These are phyloP conservation scores for Agonopterix arenella DNA, from an alignment of 2,888 invertebrate genomes.

Conservation along the genomic window DNA sequence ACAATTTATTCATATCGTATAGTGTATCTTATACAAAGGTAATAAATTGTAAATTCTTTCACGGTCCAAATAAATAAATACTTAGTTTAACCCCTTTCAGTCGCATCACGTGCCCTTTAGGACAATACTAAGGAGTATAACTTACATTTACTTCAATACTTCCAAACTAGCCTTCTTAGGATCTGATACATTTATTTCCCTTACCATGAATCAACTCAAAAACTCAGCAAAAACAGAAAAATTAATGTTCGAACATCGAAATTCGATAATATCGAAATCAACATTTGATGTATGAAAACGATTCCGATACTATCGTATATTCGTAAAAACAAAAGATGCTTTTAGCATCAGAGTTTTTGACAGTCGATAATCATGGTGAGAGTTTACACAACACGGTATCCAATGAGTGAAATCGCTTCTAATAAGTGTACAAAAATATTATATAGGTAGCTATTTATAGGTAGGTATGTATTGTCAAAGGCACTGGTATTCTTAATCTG, in stretches of 20 bases:
- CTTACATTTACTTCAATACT: conserved; percentile 52
- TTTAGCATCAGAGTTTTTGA: not conserved
- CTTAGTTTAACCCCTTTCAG: conserved; percentile 56
- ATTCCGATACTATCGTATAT: not conserved
- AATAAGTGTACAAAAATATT: conserved; percentile 72
- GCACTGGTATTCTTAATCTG: conserved; percentile 68
- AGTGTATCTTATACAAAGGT: conserved; percentile 73
- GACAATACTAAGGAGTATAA: conserved; percentile 48
- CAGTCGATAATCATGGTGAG: conserved; percentile 17
- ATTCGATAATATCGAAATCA: not conserved
- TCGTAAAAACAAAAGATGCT: too few species aligned
- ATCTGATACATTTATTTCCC: conserved; percentile 33
- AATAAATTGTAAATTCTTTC: conserved; percentile 75
- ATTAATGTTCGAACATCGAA: not conserved
- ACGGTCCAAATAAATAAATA: conserved; percentile 73
- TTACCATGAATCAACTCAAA: conserved; percentile 23
- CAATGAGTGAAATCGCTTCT: conserved; percentile 44
- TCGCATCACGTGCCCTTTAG: conserved; percentile 61
- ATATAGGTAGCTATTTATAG: conserved; percentile 57
- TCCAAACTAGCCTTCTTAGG: conserved; percentile 49
- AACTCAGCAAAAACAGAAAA: conserved; percentile 4
- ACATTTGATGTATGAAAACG: not conserved
- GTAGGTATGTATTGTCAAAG: conserved; percentile 74
- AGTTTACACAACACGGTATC: conserved; percentile 26
- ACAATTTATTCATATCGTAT: conserved; percentile 76